Evolutionary conservation across 2,888 invertebrate species (phyloP), one percentile per base, ranked within the genome.

Genomic region (Microctonus aethiopoides): DNA sequence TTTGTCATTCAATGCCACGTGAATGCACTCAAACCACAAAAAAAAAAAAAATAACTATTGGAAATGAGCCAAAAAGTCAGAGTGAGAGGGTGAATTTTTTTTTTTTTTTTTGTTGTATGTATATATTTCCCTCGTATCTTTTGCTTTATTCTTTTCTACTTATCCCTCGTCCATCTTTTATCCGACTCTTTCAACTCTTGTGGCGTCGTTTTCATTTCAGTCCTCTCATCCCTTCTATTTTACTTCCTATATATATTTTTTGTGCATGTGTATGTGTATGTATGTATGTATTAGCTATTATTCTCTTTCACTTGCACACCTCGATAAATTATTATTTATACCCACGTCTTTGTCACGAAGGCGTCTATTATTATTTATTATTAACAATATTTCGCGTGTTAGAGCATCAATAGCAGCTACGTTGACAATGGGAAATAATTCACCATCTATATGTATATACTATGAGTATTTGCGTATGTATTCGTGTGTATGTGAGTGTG

Each of bases 151-250:
- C 60, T 60, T 67, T 41, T 63, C 60, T 54, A 51, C 54, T 63
- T 59, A 39, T 64, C 64, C 66, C 62, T 71, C 61, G 61, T 52
- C 63, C 13, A 66, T 66, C 63, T 56, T 54, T 57, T 51, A 63
- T 51, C 46, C 13, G 11, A 52, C 13, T 56, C 26, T 65, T 65
- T 54, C 13, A 54, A 54, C 46, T 46, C 52, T n/a, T n/a, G 11
- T n/a, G 10, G 24, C 26, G 52, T 26, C 52, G 16, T 16, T 16
- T 52, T 24, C 52, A 52, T 5, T 11, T 52, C 11, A 10, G 5
- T 24, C 52, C 22, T 29, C 52, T 22, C 22, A 9, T 22, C n/a
- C 52, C 52, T 9, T 22, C 52, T 10, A 24, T 52, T 22, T 10
- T 46, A 46, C 13, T 52, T 52, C 26, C 26, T 52, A 41, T 7